These are phyloP conservation scores for Nansenia antarctica DNA, from an alignment of 2,113 vertebrate species.

Conservation along the genomic window DNA sequence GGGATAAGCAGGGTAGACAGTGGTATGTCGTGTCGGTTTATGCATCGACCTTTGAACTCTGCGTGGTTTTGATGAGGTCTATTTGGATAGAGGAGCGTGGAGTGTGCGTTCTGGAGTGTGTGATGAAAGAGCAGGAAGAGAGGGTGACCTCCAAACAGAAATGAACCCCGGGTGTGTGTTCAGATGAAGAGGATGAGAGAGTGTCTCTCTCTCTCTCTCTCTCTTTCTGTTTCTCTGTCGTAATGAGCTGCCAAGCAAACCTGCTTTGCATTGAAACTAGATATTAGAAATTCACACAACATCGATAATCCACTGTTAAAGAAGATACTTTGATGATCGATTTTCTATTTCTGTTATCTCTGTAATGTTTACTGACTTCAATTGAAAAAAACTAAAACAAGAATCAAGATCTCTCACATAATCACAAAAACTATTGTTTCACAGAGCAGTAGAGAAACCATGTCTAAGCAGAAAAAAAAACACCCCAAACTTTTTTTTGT, in stretches of 20 bases:
- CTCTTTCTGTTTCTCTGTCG: neutral
- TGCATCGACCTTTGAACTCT: neutral
- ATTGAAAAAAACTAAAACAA: neutral
- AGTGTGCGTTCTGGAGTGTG: neutral
- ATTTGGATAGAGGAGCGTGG: neutral
- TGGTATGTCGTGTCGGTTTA: neutral
- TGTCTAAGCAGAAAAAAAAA: neutral
- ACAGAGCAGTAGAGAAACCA: neutral
- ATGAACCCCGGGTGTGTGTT: neutral
- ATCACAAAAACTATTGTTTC: neutral
- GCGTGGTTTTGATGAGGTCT: neutral
- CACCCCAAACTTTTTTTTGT: neutral
- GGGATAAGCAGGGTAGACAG: slow-evolving; percentile 3
- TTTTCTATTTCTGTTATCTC: no score
- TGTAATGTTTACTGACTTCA: no score
- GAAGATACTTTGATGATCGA: neutral
- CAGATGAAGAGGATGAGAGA: neutral
- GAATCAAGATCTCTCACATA: neutral
- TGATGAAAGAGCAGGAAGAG: neutral
- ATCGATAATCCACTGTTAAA: neutral
- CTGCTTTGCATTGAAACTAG: neutral
- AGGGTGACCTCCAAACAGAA: slow-evolving; percentile 1
- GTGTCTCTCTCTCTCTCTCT: neutral
- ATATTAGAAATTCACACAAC: neutral
- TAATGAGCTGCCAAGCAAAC: neutral